These are phyloP conservation scores for Gallinago stenura DNA, from an alignment of 2,797 vertebrate genomes.

Conservation along the genomic window DNA sequence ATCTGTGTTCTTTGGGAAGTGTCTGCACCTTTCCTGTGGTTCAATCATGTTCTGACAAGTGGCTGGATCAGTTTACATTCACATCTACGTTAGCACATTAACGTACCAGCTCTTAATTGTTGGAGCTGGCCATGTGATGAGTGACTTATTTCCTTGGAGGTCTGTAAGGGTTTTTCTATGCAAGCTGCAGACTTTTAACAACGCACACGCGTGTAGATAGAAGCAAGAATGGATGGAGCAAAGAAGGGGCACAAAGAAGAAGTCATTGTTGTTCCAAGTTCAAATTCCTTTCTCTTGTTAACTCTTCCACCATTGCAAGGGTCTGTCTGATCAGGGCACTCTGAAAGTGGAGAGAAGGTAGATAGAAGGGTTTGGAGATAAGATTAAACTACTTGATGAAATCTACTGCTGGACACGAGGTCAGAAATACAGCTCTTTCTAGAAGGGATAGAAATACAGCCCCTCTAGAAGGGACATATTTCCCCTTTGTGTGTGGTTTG, in stretches of 20 bases:
- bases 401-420: not conserved
- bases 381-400: not conserved
- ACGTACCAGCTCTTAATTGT: not conserved
- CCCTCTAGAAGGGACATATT: not conserved
- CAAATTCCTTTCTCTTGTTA: not conserved
- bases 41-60: not conserved
- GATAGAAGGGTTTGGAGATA: not conserved
- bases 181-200: not conserved
- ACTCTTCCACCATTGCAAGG: not conserved
- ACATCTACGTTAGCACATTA: fast-evolving
- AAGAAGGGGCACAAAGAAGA: not conserved
- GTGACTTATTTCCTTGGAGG: not conserved
- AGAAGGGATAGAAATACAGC: too few relatives aligned
- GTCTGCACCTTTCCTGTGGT: not conserved
- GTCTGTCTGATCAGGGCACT: not conserved
- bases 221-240: not conserved
- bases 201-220: not conserved
- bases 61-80: not conserved
- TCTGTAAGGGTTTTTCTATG: not conserved
- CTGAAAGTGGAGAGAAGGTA: not conserved
- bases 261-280: not conserved
- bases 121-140: not conserved
- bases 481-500: not conserved
- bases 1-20: not conserved
- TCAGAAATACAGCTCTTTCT: not conserved